These are phyloP conservation scores for Cephus cinctus DNA, from an alignment of 1,140 invertebrate species.

Conservation along the genomic window DNA sequence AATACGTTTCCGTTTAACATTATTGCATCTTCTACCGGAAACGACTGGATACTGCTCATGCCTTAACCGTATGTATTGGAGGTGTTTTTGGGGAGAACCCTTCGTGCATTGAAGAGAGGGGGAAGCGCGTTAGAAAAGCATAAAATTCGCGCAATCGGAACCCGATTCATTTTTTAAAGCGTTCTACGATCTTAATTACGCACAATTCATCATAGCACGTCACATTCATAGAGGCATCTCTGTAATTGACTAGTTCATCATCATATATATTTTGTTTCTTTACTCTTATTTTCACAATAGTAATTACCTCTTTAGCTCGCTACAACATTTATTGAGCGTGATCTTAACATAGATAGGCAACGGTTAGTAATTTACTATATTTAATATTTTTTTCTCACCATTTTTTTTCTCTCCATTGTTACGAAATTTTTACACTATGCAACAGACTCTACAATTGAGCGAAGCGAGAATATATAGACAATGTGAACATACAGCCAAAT, in stretches of 20 bases:
- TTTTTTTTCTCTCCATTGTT: constrained; percentile 10
- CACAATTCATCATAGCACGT: neutral
- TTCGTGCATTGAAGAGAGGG: constrained; percentile 22
- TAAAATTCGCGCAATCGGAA: constrained; percentile 26
- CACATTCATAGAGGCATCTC: constrained; percentile 48
- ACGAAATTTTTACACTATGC: constrained; percentile 23
- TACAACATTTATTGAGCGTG: constrained; percentile 51
- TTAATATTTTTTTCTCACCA: neutral
- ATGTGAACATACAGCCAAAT: no score
- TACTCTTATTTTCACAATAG: constrained; percentile 6
- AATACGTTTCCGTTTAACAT: no score
- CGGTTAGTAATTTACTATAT: constrained; percentile 24
- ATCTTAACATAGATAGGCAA: constrained; percentile 51
- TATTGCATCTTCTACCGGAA: no score
- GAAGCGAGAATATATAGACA: constrained; percentile 40
- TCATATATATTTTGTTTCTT: constrained; percentile 28
- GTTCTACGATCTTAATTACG: no score
- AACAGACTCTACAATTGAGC: constrained; percentile 38
- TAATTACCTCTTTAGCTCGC: constrained; percentile 26
- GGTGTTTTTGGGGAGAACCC: constrained; percentile 12
- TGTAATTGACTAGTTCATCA: constrained; percentile 43
- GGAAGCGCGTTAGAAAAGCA: constrained; percentile 37
- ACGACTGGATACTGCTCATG: no score
- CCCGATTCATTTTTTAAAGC: constrained; percentile 17
- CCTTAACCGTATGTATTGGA: no score